Conservation (phyloP, 2,113 vertebrate species). For the Apteryx mantelli region DNA sequence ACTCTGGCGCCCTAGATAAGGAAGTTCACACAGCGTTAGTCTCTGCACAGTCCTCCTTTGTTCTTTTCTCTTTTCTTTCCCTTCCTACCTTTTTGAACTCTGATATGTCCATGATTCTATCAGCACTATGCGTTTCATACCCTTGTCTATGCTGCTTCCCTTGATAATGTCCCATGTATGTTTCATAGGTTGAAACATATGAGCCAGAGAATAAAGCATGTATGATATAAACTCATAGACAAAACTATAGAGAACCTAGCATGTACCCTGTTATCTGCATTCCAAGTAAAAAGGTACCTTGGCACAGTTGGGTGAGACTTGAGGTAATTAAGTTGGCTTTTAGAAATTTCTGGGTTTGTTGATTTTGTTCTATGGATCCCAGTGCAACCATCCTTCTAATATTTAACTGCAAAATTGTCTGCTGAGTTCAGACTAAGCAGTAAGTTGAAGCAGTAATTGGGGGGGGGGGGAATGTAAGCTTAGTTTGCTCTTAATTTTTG, state of each 20-base stretch:
- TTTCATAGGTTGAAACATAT: rapidly evolving
- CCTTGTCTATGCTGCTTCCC: rapidly evolving
- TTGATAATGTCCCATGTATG: rapidly evolving
- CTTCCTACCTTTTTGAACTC: rapidly evolving
- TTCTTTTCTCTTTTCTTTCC: not conserved
- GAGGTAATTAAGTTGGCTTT: not conserved
- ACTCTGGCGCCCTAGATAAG: rapidly evolving
- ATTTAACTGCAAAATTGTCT: not conserved
- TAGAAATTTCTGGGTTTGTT: not conserved
- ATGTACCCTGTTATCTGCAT: not conserved
- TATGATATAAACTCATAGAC: rapidly evolving
- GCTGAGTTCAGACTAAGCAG: too few relatives aligned
- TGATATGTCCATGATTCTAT: rapidly evolving
- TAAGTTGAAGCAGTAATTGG: too few relatives aligned
- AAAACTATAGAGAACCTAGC: not conserved
- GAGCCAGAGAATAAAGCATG: not conserved
- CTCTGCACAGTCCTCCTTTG: not conserved
- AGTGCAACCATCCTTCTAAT: not conserved
- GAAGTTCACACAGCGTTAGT: not conserved
- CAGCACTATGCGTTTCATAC: not conserved
- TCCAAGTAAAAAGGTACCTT: not conserved
- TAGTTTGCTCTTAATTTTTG: not conserved
- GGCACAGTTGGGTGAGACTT: not conserved
- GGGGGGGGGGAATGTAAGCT: not conserved
- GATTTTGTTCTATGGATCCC: not conserved